These are phyloP conservation scores for Spodoptera frugiperda DNA, from an alignment of 1,140 invertebrate species.

Conservation along the genomic window DNA sequence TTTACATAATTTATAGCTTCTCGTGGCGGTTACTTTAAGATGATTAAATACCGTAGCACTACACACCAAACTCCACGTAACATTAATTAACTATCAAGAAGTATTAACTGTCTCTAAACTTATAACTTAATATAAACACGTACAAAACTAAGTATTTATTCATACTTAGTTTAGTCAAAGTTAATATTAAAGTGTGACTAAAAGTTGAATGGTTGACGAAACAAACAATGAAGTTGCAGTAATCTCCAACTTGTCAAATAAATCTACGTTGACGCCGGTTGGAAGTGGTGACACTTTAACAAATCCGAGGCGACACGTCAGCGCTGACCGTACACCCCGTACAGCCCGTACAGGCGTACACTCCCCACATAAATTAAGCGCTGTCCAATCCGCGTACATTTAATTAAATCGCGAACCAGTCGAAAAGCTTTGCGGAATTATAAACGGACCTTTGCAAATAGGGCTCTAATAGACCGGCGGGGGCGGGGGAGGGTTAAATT, in stretches of 20 bases:
- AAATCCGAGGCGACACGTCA: not conserved
- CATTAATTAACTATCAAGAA: too few species aligned
- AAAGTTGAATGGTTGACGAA: too few species aligned
- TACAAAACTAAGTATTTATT: too few species aligned
- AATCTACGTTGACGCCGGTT: not conserved
- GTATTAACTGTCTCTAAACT: too few species aligned
- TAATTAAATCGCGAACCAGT: slow-evolving; percentile 39
- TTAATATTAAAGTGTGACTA: too few species aligned
- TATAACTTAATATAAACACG: too few species aligned
- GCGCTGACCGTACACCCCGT: not conserved
- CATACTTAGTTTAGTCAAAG: too few species aligned
- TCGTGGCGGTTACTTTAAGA: too few species aligned
- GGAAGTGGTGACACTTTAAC: not conserved
- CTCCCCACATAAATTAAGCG: slow-evolving; percentile 10
- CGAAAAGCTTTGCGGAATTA: slow-evolving; percentile 36
- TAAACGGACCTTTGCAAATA: slow-evolving; percentile 35
- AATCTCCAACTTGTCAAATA: not conserved
- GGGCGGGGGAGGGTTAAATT: slow-evolving; percentile 9
- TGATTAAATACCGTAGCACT: not conserved
- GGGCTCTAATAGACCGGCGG: slow-evolving; percentile 32
- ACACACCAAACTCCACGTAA: too few species aligned
- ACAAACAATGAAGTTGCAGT: not conserved
- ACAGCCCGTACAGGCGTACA: too few species aligned
- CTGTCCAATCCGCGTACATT: slow-evolving; percentile 9
- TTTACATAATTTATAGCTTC: too few species aligned